Percentiles rank a stretch among this genome's conserved stretches.
phyloP scores from a whole-genome alignment of 2,888 invertebrate species.

The Nebria brevicollis region DNA sequence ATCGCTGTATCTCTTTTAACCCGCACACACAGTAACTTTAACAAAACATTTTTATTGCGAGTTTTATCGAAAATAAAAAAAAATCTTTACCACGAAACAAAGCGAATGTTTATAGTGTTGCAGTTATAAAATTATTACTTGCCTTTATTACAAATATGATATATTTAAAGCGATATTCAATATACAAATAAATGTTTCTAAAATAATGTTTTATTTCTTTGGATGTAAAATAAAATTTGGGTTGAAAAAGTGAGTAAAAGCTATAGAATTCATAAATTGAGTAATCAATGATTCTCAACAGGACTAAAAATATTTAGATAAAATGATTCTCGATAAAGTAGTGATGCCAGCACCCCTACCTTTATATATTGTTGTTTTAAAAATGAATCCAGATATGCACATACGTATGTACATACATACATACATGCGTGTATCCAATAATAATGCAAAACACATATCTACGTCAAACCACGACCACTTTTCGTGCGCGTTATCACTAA shows the following conservation, averaged over 20 bases:
- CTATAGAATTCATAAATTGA: no score
- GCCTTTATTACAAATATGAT: no score
- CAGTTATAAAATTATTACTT: no score
- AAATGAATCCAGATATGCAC: not conserved
- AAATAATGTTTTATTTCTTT: no score
- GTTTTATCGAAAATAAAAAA: not conserved
- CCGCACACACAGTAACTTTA: not conserved
- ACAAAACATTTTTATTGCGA: not conserved
- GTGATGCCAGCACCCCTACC: not conserved
- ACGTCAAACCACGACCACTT: conserved; percentile 1
- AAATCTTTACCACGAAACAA: not conserved
- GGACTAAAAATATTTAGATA: not conserved
- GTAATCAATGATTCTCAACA: no score
- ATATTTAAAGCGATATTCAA: no score
- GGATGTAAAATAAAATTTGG: no score
- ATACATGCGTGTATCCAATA: not conserved
- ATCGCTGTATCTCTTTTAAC: not conserved
- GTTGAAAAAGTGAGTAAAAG: no score
- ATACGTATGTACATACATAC: not conserved
- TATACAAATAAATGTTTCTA: no score
- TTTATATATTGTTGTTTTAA: not conserved
- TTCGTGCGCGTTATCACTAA: not conserved
- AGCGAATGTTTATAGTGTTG: no score
- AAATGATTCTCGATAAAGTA: not conserved
- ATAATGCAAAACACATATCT: not conserved